Percentiles rank a stretch among this genome's conserved stretches.
Evolutionary conservation across 1,140 invertebrate genomes (phyloP).

Genomic region (Nephila pilipes): DNA sequence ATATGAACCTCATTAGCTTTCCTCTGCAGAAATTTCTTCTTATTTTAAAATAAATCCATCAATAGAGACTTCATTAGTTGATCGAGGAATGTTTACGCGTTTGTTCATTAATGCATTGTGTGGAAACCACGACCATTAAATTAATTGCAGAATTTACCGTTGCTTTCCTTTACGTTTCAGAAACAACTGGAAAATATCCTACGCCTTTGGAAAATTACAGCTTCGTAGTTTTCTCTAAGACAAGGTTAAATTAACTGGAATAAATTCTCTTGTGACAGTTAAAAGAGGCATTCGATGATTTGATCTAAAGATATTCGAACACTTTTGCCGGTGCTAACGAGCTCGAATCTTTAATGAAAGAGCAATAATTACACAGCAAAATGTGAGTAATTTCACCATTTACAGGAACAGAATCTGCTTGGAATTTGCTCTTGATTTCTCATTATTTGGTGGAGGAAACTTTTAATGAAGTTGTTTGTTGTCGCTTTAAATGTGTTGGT

Average conservation of each 20-base stretch:
- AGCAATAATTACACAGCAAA: background rate
- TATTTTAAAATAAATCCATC: background rate
- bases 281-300: background rate
- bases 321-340: background rate
- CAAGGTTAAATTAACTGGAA: background rate
- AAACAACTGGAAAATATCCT: background rate
- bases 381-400: conserved; percentile 5
- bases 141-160: background rate
- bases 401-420: background rate
- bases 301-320: conserved; percentile 3
- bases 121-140: background rate
- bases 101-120: background rate
- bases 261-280: background rate
- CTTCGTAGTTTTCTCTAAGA: background rate
- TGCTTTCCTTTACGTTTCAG: background rate
- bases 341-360: background rate
- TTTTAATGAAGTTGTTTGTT: conserved; percentile 7
- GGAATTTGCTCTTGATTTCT: background rate
- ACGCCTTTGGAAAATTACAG: background rate
- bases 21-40: background rate
- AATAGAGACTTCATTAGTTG: background rate
- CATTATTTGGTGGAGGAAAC: background rate
- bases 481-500: background rate
- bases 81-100: background rate
- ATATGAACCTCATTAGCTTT: too few species aligned